phyloP scores from a whole-genome alignment of 2,888 invertebrate species.

The Zhuqinia jingwanae region DNA sequence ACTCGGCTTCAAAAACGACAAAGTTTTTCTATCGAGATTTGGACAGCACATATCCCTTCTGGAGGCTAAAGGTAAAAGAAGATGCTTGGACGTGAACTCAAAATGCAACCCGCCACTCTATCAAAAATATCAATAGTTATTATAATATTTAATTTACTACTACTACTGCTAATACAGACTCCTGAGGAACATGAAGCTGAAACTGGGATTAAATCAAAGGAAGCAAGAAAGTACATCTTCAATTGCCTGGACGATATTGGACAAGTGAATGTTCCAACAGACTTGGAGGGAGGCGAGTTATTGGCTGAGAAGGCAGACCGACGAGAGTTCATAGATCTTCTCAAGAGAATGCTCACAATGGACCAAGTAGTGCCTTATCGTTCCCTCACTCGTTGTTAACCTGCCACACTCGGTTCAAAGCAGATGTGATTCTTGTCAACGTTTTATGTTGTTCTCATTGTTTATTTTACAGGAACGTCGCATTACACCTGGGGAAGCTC shows the following conservation, averaged over 20 bases:
- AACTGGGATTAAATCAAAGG: conserved; percentile 99
- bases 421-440: conserved; percentile 65
- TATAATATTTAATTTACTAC: no score
- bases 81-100: no score
- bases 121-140: no score
- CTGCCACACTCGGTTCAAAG: neutral
- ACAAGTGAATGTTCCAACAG: conserved; percentile 97
- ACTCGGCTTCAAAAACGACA: conserved; percentile 97
- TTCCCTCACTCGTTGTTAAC: conserved; percentile 30
- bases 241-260: conserved; percentile 99
- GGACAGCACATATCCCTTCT: conserved; percentile 87
- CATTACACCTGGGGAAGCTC: conserved; percentile 96
- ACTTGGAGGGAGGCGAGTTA: conserved; percentile 97
- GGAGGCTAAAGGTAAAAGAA: conserved; percentile 84
- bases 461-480: conserved; percentile 88
- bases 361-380: conserved; percentile 88
- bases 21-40: conserved; percentile 99
- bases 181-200: conserved; percentile 99
- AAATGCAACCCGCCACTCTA: no score
- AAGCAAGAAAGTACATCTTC: conserved; percentile 99
- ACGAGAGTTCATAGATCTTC: conserved; percentile 97
- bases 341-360: conserved; percentile 99
- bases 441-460: conserved; percentile 41
- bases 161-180: conserved; percentile 85
- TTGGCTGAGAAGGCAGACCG: conserved; percentile 98